A percentile compares a stretch with the other conserved stretches of the same genome.
These are phyloP conservation scores for Mesitornis unicolor DNA, from an alignment of 2,113 vertebrate genomes.

Conservation along the genomic window DNA sequence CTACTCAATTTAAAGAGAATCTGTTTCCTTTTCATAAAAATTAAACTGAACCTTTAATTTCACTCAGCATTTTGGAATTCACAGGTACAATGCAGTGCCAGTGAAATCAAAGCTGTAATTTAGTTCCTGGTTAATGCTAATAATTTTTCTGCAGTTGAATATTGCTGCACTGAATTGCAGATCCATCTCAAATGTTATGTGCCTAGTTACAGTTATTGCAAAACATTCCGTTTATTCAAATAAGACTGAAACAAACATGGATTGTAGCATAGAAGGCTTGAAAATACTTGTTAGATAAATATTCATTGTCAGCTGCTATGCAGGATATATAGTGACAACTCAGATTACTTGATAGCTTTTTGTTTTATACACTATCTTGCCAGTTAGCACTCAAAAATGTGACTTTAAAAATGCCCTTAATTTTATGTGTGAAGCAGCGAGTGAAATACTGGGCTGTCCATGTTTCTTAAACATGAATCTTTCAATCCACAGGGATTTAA, in stretches of 20 bases:
- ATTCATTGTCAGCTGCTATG: not conserved
- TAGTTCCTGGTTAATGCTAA: not conserved
- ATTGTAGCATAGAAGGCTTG: not conserved
- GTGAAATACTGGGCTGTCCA: not conserved
- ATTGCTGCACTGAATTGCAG: not conserved
- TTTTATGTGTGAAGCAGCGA: constrained; percentile 17
- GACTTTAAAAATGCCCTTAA: not conserved
- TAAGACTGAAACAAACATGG: constrained; percentile 8
- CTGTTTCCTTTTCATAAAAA: not conserved
- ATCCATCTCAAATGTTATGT: not conserved
- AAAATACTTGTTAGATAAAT: constrained; percentile 21
- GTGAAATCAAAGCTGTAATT: not conserved
- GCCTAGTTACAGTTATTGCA: constrained; percentile 2
- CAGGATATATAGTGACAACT: not conserved
- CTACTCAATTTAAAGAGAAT: not conserved
- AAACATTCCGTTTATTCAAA: constrained; percentile 38
- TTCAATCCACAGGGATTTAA: not conserved
- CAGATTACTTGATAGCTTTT: not conserved
- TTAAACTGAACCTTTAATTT: not conserved
- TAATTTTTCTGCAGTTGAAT: not conserved
- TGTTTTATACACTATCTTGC: not conserved
- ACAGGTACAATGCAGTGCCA: not conserved
- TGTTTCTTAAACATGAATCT: not conserved
- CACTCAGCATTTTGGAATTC: not conserved
- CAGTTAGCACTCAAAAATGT: not conserved